Evolutionary conservation across 1,140 invertebrate genomes (phyloP).

Genomic region (Coelopa frigida): DNA sequence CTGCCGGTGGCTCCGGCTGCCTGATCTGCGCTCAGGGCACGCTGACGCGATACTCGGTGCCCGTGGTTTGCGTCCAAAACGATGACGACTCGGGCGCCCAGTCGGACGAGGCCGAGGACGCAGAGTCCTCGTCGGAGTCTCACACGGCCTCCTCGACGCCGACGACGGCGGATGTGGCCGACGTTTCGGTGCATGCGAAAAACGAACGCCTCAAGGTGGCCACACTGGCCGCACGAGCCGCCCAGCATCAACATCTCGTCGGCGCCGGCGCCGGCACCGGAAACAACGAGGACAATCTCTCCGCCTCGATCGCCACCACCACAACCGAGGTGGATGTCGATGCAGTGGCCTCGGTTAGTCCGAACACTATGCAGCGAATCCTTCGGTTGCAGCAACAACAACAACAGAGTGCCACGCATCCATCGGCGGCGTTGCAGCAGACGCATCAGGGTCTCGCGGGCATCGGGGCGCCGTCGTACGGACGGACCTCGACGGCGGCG

Average conservation of each 20-base stretch:
- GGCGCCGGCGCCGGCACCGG: constrained; percentile 5
- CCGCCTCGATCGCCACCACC: constrained; percentile 10
- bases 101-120: constrained; percentile 33
- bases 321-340: constrained; percentile 20
- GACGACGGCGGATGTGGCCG: constrained; percentile 39
- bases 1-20: too few relatives aligned
- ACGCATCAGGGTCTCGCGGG: not conserved
- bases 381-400: not conserved
- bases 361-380: not conserved
- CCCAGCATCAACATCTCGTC: constrained; percentile 5
- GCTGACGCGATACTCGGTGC: too few relatives aligned
- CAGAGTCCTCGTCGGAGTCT: constrained; percentile 20
- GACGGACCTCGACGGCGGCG: constrained; percentile 3
- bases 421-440: constrained; percentile 3
- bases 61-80: too few relatives aligned
- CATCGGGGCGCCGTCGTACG: not conserved
- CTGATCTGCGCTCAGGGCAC: too few relatives aligned
- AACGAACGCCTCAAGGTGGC: constrained; percentile 15
- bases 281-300: constrained; percentile 9
- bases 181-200: constrained; percentile 19
- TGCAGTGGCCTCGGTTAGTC: constrained; percentile 30
- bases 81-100: constrained; percentile 17
- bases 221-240: constrained; percentile 9
- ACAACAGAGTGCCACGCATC: constrained; percentile 9
- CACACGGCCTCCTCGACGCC: constrained; percentile 36